phyloP scores from a whole-genome alignment of 2,888 invertebrate genomes.

The Aleiodes leptofemur region DNA sequence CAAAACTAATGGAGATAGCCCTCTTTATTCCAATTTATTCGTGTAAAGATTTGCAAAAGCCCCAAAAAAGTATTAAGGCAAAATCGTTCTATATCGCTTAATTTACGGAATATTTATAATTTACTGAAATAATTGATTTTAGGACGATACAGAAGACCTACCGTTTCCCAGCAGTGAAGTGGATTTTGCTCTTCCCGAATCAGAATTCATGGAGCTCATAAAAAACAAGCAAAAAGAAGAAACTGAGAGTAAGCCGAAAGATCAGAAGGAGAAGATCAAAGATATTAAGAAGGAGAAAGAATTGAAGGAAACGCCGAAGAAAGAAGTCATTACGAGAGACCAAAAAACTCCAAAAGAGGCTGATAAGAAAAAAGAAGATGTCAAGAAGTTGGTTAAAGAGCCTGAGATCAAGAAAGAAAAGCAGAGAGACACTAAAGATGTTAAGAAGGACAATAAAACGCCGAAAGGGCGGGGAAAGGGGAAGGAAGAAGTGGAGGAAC shows the following conservation, averaged over 20 bases:
- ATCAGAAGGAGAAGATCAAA: slow-evolving; percentile 69
- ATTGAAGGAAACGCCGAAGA: slow-evolving; percentile 67
- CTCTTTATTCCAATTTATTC: too few relatives aligned
- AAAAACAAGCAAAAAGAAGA: slow-evolving; percentile 78
- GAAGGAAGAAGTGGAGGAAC: slow-evolving; percentile 71
- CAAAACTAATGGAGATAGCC: too few relatives aligned
- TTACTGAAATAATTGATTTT: slow-evolving; percentile 23
- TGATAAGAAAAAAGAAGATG: slow-evolving; percentile 72
- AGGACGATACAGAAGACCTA: slow-evolving; percentile 81
- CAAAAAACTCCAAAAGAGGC: slow-evolving; percentile 66
- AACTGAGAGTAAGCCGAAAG: slow-evolving; percentile 65
- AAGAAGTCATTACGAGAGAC: slow-evolving; percentile 66
- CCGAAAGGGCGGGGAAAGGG: slow-evolving; percentile 71
- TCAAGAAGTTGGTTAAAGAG: slow-evolving; percentile 70
- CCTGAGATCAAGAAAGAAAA: slow-evolving; percentile 71
- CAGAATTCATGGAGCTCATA: slow-evolving; percentile 77
- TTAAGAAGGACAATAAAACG: slow-evolving; percentile 71
- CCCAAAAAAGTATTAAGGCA: too few relatives aligned
- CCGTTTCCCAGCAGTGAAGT: slow-evolving; percentile 80
- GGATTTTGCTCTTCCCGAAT: slow-evolving; percentile 79
- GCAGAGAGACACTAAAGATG: slow-evolving; percentile 69
- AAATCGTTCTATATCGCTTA: too few relatives aligned
- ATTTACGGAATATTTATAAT: neutral
- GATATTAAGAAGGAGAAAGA: slow-evolving; percentile 72
- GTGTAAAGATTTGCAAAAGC: too few relatives aligned